Evolutionary conservation across 92 coral and sea anemone genomes (phyloP), one percentile per base, ranked within the genome.

Genomic region (Metridium senile): DNA sequence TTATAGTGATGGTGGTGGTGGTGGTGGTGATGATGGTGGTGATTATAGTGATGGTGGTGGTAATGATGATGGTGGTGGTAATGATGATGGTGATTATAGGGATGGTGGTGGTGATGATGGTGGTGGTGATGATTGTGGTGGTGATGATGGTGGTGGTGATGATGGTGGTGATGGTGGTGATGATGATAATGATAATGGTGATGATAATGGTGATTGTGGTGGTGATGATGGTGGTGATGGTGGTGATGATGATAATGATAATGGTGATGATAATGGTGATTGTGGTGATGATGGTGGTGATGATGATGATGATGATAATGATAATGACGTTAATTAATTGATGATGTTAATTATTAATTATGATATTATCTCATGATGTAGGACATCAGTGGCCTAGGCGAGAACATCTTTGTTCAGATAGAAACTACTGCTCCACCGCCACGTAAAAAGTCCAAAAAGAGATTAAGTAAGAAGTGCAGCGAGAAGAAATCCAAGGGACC

Each of bases 381-480:
- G 81, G 89, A 90, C 66, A 74, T 95, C 65, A 73, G 87, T 52
- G 99, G 99, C 70, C 87, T 76, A 45, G 89, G 85, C 23, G 97
- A 85, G 16, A 95, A 95, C 62, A 70, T 89, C 51, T 94, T 94
- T 61, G 93, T 94, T 29, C 97, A 94, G 81, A 92, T 94, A n/a
- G 98, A 94, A 72, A 91, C 98, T 26, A 89, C 97, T 3, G 97
- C 97, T 18, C 98, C 98, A 25, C 91, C 93, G 75, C 95, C 98
- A 0, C 86, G 93, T 19, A 66, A 84, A 58, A 74, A 86, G 43
- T 91, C 97, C n/a, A 91, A 88, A 77, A 91, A 91, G 77, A 79
- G 97, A 10, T 84, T 85, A 0, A 75, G 71, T 62, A 90, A 87
- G 68, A 90, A 90, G 76, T 81, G 85, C 2, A 43, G 68, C 39